Conservation (phyloP, 2,888 invertebrate genomes). For the Troilus luridus region DNA sequence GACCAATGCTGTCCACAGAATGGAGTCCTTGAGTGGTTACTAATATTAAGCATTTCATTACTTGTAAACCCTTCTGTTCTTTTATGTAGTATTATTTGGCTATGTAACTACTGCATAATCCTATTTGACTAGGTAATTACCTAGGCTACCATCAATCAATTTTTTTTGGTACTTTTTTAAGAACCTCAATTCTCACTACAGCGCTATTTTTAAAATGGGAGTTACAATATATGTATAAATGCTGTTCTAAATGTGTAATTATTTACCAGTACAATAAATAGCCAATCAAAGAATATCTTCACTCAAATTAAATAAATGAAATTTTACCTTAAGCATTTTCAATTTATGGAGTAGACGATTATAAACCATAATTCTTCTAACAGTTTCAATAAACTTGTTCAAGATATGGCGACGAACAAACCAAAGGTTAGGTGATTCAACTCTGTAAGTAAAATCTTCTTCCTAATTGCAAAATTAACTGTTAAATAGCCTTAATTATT, state of each 20-base stretch:
- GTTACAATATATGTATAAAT: no score
- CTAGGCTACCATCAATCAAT: no score
- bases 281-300: background rate
- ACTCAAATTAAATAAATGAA: background rate
- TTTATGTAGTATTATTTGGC: no score
- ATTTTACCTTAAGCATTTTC: slow-evolving; percentile 12
- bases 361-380: background rate
- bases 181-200: no score
- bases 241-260: background rate
- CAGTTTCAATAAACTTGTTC: slow-evolving; percentile 38
- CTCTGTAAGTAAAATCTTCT: background rate
- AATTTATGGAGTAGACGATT: background rate
- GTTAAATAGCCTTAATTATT: background rate
- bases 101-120: no score
- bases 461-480: background rate
- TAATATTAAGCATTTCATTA: no score
- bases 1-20: no score
- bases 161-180: no score
- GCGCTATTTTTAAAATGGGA: no score
- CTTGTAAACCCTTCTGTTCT: no score
- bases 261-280: background rate
- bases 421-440: slow-evolving; percentile 12
- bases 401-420: background rate
- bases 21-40: no score
- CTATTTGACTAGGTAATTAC: no score